These are phyloP conservation scores for Zaprionus kolodkinae DNA, from an alignment of 1,140 invertebrate genomes.

Conservation along the genomic window DNA sequence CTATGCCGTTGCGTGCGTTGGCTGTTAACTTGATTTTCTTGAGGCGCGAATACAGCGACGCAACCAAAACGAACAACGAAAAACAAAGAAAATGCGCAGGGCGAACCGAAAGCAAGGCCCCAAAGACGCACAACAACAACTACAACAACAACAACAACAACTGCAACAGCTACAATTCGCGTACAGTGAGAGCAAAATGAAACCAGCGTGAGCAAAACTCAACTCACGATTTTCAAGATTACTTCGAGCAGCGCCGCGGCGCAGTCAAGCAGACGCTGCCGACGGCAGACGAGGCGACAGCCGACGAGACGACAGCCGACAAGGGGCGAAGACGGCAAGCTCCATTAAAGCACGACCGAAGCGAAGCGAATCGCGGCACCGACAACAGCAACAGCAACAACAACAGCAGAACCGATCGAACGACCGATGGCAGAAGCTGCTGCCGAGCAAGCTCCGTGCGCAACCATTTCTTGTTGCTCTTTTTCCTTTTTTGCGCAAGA, in stretches of 20 bases:
- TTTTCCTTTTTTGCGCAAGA: conserved; percentile 48
- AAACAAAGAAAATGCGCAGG: conserved; percentile 79
- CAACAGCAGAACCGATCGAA: neutral
- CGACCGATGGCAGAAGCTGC: conserved; percentile 16
- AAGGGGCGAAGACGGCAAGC: conserved; percentile 33
- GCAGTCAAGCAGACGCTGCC: conserved; percentile 23
- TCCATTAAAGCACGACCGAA: conserved; percentile 58
- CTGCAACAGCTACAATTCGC: conserved; percentile 19
- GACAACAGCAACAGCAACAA: conserved; percentile 18
- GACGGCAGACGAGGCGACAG: conserved; percentile 1
- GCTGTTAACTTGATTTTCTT: conserved; percentile 80
- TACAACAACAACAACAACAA: conserved; percentile 18
- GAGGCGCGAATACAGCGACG: conserved; percentile 44
- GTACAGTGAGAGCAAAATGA: conserved; percentile 33
- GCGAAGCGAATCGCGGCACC: conserved; percentile 25
- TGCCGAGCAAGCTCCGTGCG: conserved; percentile 51
- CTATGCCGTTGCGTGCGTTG: conserved; percentile 61
- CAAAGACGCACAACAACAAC: conserved; percentile 47
- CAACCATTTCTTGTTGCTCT: conserved; percentile 37
- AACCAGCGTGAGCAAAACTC: conserved; percentile 56
- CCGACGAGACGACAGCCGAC: conserved; percentile 1
- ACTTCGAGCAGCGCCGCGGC: conserved; percentile 44
- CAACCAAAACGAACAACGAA: conserved; percentile 41
- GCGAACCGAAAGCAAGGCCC: conserved; percentile 49
- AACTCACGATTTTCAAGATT: conserved; percentile 78